phyloP scores from a whole-genome alignment of 1,140 invertebrate species.

The Agrypnia vestita region DNA sequence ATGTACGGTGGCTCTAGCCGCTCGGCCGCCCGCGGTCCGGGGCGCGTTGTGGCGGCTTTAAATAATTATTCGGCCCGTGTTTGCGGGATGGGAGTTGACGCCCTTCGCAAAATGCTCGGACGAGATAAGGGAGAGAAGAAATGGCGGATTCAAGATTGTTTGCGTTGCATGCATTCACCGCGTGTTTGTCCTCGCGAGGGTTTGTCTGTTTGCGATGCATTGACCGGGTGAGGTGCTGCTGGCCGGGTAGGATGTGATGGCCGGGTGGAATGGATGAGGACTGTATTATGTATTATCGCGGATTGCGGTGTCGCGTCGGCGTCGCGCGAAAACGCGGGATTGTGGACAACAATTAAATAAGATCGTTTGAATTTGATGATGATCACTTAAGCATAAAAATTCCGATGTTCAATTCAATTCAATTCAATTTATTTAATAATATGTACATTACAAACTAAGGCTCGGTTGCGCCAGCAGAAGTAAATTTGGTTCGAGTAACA shows the following conservation, averaged over 20 bases:
- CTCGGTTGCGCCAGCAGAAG: no score
- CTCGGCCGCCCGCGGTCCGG: no score
- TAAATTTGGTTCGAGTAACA: no score
- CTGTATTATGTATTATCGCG: neutral
- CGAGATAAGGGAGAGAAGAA: neutral
- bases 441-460: no score
- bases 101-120: slow-evolving; percentile 8
- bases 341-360: no score
- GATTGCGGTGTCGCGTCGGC: no score
- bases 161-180: slow-evolving; percentile 19
- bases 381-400: no score
- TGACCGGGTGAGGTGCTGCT: neutral
- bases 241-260: neutral
- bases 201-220: slow-evolving; percentile 10
- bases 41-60: neutral
- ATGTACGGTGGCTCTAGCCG: no score
- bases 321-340: no score
- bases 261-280: neutral
- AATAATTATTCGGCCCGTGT: slow-evolving; percentile 28
- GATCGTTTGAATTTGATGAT: no score
- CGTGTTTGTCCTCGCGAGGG: slow-evolving; percentile 8
- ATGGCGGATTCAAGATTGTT: slow-evolving; percentile 17
- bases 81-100: slow-evolving; percentile 30
- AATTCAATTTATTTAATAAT: no score
- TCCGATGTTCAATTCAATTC: no score